These are phyloP conservation scores for Montipora cactus DNA, from an alignment of 64 coral and sea anemone species.

Conservation along the genomic window DNA sequence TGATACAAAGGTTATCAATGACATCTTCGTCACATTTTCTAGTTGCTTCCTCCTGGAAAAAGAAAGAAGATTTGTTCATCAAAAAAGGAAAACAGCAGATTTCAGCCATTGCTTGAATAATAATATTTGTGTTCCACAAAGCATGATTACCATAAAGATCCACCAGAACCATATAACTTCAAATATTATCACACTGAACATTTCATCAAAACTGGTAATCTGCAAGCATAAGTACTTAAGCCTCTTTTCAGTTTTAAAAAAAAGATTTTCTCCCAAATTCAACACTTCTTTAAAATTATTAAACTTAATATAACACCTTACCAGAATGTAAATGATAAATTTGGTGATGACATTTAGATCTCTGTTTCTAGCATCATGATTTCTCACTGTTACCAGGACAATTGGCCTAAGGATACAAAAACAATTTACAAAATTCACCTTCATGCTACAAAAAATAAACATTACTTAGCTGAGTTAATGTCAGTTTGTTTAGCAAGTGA, in stretches of 20 bases:
- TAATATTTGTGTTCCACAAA: not conserved
- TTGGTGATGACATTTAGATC: constrained; percentile 92
- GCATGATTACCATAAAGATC: not conserved
- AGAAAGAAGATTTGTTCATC: not conserved
- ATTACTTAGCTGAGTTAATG: too few relatives aligned
- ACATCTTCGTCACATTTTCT: constrained; percentile 91
- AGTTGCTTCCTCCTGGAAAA: constrained; percentile 79
- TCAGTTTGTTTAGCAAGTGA: too few relatives aligned
- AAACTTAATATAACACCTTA: constrained; percentile 19
- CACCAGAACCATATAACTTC: too few relatives aligned
- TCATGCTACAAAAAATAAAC: too few relatives aligned
- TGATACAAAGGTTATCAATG: constrained; percentile 93
- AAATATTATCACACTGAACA: too few relatives aligned
- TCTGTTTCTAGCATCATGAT: constrained; percentile 90
- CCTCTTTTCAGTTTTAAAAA: too few relatives aligned
- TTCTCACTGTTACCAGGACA: constrained; percentile 83
- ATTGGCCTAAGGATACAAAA: constrained; percentile 70
- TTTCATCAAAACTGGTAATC: too few relatives aligned
- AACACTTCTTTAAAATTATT: not conserved
- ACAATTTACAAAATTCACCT: not conserved
- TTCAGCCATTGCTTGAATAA: not conserved
- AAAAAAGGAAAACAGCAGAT: not conserved
- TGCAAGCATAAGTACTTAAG: too few relatives aligned
- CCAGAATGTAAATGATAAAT: constrained; percentile 95
- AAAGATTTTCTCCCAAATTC: not conserved